Evolutionary conservation across 2,113 vertebrate genomes (phyloP).

Genomic region (Pseudois nayaur): DNA sequence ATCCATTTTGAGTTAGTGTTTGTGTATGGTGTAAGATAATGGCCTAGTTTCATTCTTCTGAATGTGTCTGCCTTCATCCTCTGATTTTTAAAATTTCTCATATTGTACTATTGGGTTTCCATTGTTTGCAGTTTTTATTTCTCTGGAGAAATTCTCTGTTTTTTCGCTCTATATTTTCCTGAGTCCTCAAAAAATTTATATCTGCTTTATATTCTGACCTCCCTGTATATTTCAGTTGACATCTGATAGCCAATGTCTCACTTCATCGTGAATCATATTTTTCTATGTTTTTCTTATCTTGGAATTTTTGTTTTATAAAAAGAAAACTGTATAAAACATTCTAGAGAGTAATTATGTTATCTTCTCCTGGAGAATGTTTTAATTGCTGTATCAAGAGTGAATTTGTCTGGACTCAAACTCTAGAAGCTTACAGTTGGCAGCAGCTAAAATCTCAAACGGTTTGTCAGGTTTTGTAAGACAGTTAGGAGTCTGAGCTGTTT

Average conservation of each 20-base stretch:
- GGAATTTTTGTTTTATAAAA: neutral
- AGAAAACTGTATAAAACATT: neutral
- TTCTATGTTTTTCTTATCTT: neutral
- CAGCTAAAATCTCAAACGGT: neutral
- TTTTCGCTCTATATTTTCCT: neutral
- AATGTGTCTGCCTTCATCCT: neutral
- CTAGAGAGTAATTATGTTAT: neutral
- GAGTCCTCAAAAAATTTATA: neutral
- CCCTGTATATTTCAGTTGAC: neutral
- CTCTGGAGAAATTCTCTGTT: neutral
- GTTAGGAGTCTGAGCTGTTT: neutral
- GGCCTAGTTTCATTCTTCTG: neutral
- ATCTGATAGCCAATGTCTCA: neutral
- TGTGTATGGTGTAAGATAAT: neutral
- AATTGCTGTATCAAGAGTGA: neutral
- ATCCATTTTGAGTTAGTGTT: neutral
- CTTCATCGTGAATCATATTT: neutral
- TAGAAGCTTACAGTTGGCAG: neutral
- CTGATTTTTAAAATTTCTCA: neutral
- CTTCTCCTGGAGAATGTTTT: neutral
- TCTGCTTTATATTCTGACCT: neutral
- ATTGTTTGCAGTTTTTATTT: neutral
- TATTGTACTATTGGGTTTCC: neutral
- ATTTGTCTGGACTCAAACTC: neutral
- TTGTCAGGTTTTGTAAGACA: neutral